Conservation (phyloP, 2,797 vertebrate genomes). For the Gymnodraco acuticeps region DNA sequence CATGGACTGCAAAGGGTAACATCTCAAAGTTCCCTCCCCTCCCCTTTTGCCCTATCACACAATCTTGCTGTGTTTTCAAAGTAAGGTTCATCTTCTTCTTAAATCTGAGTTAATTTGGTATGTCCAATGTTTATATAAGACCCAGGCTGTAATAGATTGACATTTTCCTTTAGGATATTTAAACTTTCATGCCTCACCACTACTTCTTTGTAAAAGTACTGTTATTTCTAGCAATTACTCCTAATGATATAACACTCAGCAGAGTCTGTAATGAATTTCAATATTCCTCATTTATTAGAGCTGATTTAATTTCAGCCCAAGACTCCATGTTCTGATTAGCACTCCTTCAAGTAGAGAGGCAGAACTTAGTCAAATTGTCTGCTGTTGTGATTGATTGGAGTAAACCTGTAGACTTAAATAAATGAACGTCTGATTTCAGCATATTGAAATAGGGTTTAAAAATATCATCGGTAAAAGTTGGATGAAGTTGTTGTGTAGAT, state of each 20-base stretch:
- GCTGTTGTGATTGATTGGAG: slow-evolving; percentile 10
- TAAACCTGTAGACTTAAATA: not conserved
- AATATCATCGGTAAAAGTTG: not conserved
- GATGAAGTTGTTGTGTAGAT: too few relatives aligned
- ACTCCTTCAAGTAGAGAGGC: not conserved
- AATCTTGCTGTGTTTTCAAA: not conserved
- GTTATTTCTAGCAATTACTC: not conserved
- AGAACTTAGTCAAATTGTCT: slow-evolving; percentile 16
- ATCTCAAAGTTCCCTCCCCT: too few relatives aligned
- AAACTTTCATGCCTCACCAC: not conserved
- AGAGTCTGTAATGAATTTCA: slow-evolving; percentile 7
- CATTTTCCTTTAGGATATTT: not conserved
- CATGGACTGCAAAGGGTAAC: too few relatives aligned
- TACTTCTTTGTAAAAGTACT: not conserved
- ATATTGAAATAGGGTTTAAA: not conserved
- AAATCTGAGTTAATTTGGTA: not conserved
- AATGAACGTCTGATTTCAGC: not conserved
- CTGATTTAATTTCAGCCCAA: slow-evolving; percentile 1
- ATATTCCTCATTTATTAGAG: not conserved
- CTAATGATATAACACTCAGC: not conserved
- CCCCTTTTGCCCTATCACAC: too few relatives aligned
- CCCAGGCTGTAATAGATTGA: not conserved
- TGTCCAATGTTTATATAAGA: not conserved
- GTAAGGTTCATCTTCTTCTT: too few relatives aligned
- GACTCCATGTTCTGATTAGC: slow-evolving; percentile 10